Evolutionary conservation across 2,888 invertebrate genomes (phyloP).

Genomic region (Hirudinaria manillensis): DNA sequence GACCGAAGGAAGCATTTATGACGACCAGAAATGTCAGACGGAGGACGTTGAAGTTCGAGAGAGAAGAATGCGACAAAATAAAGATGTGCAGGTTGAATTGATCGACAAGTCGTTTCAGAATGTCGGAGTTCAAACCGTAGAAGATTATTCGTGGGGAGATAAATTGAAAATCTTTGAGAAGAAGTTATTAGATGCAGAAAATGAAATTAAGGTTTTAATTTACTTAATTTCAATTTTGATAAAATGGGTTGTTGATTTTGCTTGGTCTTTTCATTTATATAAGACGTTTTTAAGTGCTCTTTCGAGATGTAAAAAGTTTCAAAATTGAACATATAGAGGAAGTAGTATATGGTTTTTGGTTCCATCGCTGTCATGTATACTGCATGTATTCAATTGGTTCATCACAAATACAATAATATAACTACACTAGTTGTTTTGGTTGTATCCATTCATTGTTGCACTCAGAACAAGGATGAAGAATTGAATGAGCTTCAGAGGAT

Average conservation of each 20-base stretch:
- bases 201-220: conserved; percentile 16
- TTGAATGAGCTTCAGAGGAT: not conserved
- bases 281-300: too few relatives aligned
- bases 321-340: too few relatives aligned
- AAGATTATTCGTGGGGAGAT: not conserved
- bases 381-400: too few relatives aligned
- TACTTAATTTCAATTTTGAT: not conserved
- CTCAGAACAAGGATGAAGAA: conserved; percentile 10
- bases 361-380: too few relatives aligned
- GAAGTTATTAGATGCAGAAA: conserved; percentile 7
- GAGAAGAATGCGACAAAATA: not conserved
- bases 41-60: conserved; percentile 12
- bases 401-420: too few relatives aligned
- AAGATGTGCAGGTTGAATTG: conserved; percentile 8
- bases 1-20: conserved; percentile 9
- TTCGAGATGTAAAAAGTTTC: too few relatives aligned
- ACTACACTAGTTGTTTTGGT: too few relatives aligned
- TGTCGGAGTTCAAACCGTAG: not conserved
- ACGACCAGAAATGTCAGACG: conserved; percentile 3
- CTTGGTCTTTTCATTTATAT: too few relatives aligned
- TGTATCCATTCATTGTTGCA: not conserved
- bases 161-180: not conserved
- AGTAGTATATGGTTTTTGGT: too few relatives aligned
- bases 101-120: not conserved
- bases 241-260: not conserved